Conservation (phyloP, 2,888 invertebrate species). For the Acholoe squamosa region DNA sequence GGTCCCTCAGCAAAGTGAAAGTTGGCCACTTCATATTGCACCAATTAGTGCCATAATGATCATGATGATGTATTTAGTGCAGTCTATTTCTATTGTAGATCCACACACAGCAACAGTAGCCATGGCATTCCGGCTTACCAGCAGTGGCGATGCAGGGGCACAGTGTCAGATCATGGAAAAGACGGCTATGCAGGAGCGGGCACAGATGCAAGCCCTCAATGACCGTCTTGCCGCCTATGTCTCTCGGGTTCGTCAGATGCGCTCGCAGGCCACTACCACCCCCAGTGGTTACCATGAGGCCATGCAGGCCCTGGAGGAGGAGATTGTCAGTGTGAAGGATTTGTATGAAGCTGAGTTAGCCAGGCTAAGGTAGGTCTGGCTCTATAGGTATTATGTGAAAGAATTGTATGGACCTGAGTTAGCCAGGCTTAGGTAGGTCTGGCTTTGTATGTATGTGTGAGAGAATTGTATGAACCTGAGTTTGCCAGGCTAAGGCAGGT, state of each 20-base stretch:
- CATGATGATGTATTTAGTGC: too few relatives aligned
- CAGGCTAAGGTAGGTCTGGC: conserved; percentile 66
- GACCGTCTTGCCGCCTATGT: conserved; percentile 65
- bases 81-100: too few relatives aligned
- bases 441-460: too few relatives aligned
- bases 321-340: conserved; percentile 66
- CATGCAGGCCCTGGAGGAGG: conserved; percentile 68
- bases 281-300: conserved; percentile 65
- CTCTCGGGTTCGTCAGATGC: conserved; percentile 58
- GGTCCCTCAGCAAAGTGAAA: too few relatives aligned
- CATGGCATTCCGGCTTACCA: too few relatives aligned
- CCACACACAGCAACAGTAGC: too few relatives aligned
- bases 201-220: conserved; percentile 68
- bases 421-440: too few relatives aligned
- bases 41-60: too few relatives aligned
- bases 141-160: background rate
- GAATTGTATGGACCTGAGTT: too few relatives aligned
- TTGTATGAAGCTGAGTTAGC: conserved; percentile 67
- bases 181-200: conserved; percentile 63
- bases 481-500: conserved; percentile 67
- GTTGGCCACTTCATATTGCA: too few relatives aligned
- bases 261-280: conserved; percentile 5
- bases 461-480: conserved; percentile 66
- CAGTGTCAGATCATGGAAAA: conserved; percentile 17
- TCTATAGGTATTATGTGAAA: background rate